Evolutionary conservation across 37 sponge, comb jelly and placozoan species (phyloP).

Genomic region (Eunapius fragilis): DNA sequence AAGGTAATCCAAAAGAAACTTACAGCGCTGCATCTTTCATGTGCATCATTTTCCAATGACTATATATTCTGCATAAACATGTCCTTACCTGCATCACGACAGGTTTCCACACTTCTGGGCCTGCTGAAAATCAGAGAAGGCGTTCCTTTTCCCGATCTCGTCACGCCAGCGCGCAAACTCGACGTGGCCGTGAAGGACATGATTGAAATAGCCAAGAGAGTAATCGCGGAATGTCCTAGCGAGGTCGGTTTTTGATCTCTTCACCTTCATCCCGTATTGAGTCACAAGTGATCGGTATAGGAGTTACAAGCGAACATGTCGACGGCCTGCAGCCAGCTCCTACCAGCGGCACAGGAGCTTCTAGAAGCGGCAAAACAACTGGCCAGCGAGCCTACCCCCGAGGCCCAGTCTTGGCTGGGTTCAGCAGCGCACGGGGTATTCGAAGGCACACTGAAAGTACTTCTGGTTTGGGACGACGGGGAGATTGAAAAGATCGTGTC

Average conservation of each 20-base stretch:
- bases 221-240: conserved; percentile 21
- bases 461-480: conserved; percentile 73
- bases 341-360: conserved; percentile 28
- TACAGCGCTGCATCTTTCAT: too few species aligned
- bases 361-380: conserved; percentile 42
- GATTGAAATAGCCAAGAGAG: conserved; percentile 15
- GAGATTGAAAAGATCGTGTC: conserved; percentile 70
- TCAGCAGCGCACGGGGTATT: conserved; percentile 43
- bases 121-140: conserved; percentile 18
- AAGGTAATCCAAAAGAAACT: too few species aligned
- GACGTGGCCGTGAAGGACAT: conserved; percentile 55
- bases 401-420: conserved; percentile 13
- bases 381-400: not conserved
- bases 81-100: too few species aligned
- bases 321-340: conserved; percentile 17
- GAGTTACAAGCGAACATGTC: conserved; percentile 35
- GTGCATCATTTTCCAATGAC: too few species aligned
- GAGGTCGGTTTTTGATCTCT: conserved; percentile 9
- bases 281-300: conserved; percentile 1
- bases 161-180: conserved; percentile 28
- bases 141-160: conserved; percentile 19
- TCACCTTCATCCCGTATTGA: not conserved
- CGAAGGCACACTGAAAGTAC: conserved; percentile 68
- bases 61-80: too few species aligned
- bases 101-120: conserved; percentile 57